Evolutionary conservation across 2,888 invertebrate species (phyloP).

Genomic region (Diogma glabrata): DNA sequence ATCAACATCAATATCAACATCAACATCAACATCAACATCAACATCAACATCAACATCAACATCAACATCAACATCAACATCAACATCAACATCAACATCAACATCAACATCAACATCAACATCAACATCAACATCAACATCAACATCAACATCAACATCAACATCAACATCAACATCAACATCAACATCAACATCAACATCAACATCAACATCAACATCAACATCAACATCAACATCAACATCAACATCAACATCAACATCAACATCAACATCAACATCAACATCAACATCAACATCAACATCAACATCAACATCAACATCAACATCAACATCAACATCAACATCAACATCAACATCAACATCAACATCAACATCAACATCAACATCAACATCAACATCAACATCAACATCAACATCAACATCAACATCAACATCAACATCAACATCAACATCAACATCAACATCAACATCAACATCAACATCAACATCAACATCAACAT

Average conservation of each 20-base stretch:
- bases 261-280: conserved; percentile 11
- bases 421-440: conserved; percentile 11
- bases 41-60: conserved; percentile 9
- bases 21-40: conserved; percentile 9
- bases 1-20: too few species aligned
- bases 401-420: conserved; percentile 10
- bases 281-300: conserved; percentile 11
- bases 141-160: conserved; percentile 12
- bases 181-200: conserved; percentile 12
- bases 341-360: conserved; percentile 11
- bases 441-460: conserved; percentile 12
- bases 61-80: conserved; percentile 11
- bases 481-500: conserved; percentile 9
- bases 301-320: conserved; percentile 11
- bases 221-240: conserved; percentile 11
- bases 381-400: conserved; percentile 10
- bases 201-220: conserved; percentile 12
- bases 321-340: conserved; percentile 9
- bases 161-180: conserved; percentile 12
- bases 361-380: conserved; percentile 12
- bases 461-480: conserved; percentile 10
- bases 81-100: conserved; percentile 11
- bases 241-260: conserved; percentile 11
- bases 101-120: conserved; percentile 9
- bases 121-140: conserved; percentile 11